Percentiles rank a stretch among this genome's conserved stretches.
phyloP scores from a whole-genome alignment of 2,888 invertebrate species.

The Hypolimnas misippus region DNA sequence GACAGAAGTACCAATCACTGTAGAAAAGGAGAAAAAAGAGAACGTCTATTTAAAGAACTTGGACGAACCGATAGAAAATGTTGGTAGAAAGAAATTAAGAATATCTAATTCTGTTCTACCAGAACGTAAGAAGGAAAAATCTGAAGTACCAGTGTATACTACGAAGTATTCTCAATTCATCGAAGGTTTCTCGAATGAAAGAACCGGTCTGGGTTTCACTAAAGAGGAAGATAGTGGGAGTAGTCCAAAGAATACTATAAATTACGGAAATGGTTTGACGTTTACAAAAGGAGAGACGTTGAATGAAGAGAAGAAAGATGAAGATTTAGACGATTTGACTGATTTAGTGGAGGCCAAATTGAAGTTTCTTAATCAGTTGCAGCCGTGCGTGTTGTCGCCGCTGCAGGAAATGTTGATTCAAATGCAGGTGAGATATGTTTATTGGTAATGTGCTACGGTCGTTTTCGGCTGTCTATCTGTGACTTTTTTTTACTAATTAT shows the following conservation, averaged over 20 bases:
- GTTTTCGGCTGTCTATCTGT: no score
- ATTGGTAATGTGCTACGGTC: no score
- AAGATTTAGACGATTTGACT: slow-evolving; percentile 64
- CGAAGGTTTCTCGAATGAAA: slow-evolving; percentile 73
- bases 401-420: slow-evolving; percentile 84
- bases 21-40: slow-evolving; percentile 63
- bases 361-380: slow-evolving; percentile 78
- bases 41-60: slow-evolving; percentile 67
- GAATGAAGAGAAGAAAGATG: slow-evolving; percentile 69
- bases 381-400: slow-evolving; percentile 73
- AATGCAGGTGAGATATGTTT: slow-evolving; percentile 74
- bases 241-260: slow-evolving; percentile 66
- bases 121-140: slow-evolving; percentile 62
- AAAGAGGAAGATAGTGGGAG: slow-evolving; percentile 55
- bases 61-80: slow-evolving; percentile 56
- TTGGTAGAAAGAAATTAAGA: slow-evolving; percentile 68
- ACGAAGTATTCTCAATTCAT: slow-evolving; percentile 77
- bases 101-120: slow-evolving; percentile 75
- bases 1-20: slow-evolving; percentile 36
- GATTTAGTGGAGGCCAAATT: slow-evolving; percentile 80
- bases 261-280: slow-evolving; percentile 72
- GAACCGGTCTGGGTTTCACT: slow-evolving; percentile 78
- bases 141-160: slow-evolving; percentile 66
- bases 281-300: slow-evolving; percentile 82
- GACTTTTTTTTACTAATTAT: no score